Conservation (phyloP, 1,140 invertebrate genomes). For the Tetramorium alpestre region DNA sequence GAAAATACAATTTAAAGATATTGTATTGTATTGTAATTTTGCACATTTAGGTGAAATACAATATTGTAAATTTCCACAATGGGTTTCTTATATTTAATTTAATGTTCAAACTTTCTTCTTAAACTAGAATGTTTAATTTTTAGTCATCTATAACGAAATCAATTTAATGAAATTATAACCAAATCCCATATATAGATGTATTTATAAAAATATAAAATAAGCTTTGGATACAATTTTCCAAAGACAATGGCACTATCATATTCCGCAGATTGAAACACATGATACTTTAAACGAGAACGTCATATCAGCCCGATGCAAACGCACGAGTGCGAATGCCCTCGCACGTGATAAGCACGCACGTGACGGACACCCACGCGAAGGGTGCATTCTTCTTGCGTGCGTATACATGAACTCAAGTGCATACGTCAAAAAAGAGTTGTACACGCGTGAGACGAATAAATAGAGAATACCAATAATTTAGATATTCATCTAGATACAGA, state of each 20-base stretch:
- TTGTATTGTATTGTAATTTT: neutral
- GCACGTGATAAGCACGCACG: conserved; percentile 32
- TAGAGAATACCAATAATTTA: neutral
- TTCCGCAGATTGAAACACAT: neutral
- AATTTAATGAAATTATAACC: neutral
- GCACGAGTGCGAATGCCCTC: conserved; percentile 12
- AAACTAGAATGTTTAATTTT: neutral
- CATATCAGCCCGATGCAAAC: conserved; percentile 7
- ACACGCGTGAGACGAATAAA: conserved; percentile 11
- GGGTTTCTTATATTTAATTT: neutral
- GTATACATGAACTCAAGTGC: neutral
- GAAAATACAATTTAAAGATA: neutral
- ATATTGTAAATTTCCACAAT: neutral
- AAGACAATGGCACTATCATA: neutral
- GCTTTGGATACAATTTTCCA: neutral
- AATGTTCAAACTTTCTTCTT: neutral
- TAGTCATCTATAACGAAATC: neutral
- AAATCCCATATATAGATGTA: neutral
- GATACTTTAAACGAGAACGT: neutral
- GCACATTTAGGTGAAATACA: neutral
- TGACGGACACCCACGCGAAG: neutral
- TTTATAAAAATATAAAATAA: neutral
- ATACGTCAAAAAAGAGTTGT: neutral
- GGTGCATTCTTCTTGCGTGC: conserved; percentile 3
- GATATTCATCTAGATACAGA: neutral